Base-by-base conservation (phyloP, 2,888 invertebrate species). In the Frankliniella fusca region DNA sequence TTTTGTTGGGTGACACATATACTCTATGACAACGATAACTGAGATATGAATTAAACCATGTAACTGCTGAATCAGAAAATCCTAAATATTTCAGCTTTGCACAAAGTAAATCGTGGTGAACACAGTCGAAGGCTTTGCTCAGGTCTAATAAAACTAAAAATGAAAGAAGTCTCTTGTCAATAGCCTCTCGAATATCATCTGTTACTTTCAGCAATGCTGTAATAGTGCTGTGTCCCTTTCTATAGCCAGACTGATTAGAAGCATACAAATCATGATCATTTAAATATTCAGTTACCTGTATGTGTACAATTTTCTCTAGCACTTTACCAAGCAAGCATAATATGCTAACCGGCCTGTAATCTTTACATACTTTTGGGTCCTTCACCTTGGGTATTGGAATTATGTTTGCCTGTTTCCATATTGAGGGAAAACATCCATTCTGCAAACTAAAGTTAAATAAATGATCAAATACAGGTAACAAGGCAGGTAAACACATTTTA, bases 61-160 rank as follows among this genome's bases (percentile, higher is more conserved):
- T 11, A 12, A 82, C 54, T 12, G 79, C 48, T 20, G 28, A 65
- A 11, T 27, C n/a, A 82, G 70, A 48, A 28, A 82, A 15, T n/a
- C 82, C 82, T 12, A 20, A 38, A 1, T 70, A 48, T 70, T 80
- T 23, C 15, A 83, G 48, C 50, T 83, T 84, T n/a, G 65, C 28
- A 20, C 80, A 18, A 1, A 84, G 28, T n/a, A 82, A 80, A 18
- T 18, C 20, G 50, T 84, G 83, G 48, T 83, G 81, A 12, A 85
- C 84, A 7, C 83, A 83, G 80, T 85, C 85, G 82, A 85, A 85
- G 15, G 85, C 85, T 82, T 85, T 84, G 12, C 83, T 83, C 70
- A 85, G 84, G 81, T 86, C 85, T 0, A 85, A 85, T 65, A 85
- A 86, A 27, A 85, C 83, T 11, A 84, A 84, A 81, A 85, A 84